Conservation (phyloP, 2,113 vertebrate species). For the Muntiacus muntjak region DNA sequence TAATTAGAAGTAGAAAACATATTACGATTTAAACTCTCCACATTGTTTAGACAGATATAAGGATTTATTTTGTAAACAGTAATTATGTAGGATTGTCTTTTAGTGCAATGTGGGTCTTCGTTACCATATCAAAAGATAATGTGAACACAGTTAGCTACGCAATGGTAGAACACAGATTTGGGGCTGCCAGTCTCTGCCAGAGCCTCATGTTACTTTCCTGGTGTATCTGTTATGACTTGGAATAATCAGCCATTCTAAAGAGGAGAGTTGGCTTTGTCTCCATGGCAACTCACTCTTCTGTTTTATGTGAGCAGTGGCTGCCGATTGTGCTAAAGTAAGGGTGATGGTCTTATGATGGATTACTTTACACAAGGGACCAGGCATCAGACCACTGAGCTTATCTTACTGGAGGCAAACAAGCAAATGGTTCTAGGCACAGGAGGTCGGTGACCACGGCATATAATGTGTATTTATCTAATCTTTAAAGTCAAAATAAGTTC, state of each 20-base stretch:
- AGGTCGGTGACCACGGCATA: background rate
- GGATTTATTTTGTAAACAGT: background rate
- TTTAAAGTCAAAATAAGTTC: slow-evolving; percentile 33
- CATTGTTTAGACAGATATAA: background rate
- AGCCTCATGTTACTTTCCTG: background rate
- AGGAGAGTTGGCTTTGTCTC: slow-evolving; percentile 60
- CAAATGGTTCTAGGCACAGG: background rate
- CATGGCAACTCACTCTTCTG: slow-evolving; percentile 68
- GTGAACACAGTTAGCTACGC: slow-evolving; percentile 18
- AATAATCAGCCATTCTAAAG: slow-evolving; percentile 63
- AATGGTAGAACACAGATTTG: slow-evolving; percentile 33
- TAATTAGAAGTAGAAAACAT: slow-evolving; percentile 72
- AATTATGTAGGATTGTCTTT: background rate
- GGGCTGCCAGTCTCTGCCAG: background rate
- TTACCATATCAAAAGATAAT: slow-evolving; percentile 31
- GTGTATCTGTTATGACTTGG: background rate
- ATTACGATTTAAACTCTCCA: slow-evolving; percentile 1
- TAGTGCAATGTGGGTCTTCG: background rate
- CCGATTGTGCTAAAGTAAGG: slow-evolving; percentile 59
- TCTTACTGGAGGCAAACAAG: slow-evolving; percentile 30
- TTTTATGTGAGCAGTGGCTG: slow-evolving; percentile 39
- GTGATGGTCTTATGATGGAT: slow-evolving; percentile 53
- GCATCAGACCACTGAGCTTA: slow-evolving; percentile 35
- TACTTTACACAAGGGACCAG: background rate
- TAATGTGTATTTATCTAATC: background rate